Evolutionary conservation across 2,113 vertebrate species (phyloP), one percentile per base, ranked within the genome.

Genomic region (Ochotona curzoniae): DNA sequence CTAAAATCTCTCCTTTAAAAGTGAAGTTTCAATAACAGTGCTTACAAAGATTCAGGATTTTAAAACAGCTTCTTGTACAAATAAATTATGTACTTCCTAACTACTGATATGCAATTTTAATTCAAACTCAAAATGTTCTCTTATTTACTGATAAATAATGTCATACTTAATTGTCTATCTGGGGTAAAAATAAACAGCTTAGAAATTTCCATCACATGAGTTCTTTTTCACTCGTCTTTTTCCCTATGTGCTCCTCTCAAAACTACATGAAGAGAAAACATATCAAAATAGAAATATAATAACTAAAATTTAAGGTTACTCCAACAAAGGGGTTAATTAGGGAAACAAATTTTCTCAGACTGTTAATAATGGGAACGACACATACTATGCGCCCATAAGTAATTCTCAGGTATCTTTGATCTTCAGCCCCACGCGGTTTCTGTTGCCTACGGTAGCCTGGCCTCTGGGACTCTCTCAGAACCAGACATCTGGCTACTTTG

Each of bases 401-500:
- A 99, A 99, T 98, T 99, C 99, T 99, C 99, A 99, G 99, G 99
- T 99, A 99, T 96, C 99, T 99, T 99, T 99, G 99, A 99, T 99
- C 99, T 99, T 97, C 98, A 98, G 98, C 98, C 99, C 99, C 98
- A 96, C 98, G 99, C 88, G 99, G 98, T 98, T 99, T 98, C 98
- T 98, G 97, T 98, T 98, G 99, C 98, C 98, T 99, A 98, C 99
- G 97, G 98, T 98, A 98, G 98, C 98, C 98, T 97, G 98, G 99
- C 99, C 99, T 98, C 98, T 99, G 99, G 99, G 99, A 99, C 98
- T 97, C 97, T 98, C 98, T 99, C 98, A 99, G 98, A 99, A 98
- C 98, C 98, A 99, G 99, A 99, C 99, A 99, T 99, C 99, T 99
- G 99, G 99, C 99, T 99, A 99, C 99, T 99, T 99, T 99, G 99